Evolutionary conservation across 2,888 invertebrate genomes (phyloP).

Genomic region (Lydus trimaculatus): DNA sequence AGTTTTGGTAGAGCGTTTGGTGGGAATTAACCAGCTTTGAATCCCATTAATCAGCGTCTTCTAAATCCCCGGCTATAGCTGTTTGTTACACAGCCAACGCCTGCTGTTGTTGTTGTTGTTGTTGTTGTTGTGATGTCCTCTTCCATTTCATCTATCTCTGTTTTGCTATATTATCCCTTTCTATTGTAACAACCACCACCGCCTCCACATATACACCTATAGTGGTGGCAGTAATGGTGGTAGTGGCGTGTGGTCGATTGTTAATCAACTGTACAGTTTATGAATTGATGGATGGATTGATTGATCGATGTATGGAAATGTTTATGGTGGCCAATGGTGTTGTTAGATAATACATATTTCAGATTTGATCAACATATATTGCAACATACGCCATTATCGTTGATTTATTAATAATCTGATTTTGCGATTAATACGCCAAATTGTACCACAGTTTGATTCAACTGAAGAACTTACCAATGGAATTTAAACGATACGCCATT

Average conservation of each 20-base stretch:
- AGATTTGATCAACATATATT: not conserved
- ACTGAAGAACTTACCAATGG: not conserved
- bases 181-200: not conserved
- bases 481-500: not conserved
- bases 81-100: conserved; percentile 57
- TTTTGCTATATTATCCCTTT: not conserved
- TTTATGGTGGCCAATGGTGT: not conserved
- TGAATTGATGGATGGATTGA: not conserved
- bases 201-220: not conserved
- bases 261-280: not conserved
- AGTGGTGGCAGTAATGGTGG: not conserved
- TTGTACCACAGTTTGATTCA: no score
- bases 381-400: not conserved
- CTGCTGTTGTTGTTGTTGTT: conserved; percentile 25
- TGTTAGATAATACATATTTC: not conserved
- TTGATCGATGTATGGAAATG: not conserved
- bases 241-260: not conserved
- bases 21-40: conserved; percentile 72
- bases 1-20: conserved; percentile 66
- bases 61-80: conserved; percentile 61
- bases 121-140: not conserved
- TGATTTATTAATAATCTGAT: not conserved
- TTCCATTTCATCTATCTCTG: conserved; percentile 34
- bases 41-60: conserved; percentile 76
- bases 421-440: not conserved